Base-by-base conservation (phyloP, 2,888 invertebrate genomes). In the Nomada ferruginata region DNA sequence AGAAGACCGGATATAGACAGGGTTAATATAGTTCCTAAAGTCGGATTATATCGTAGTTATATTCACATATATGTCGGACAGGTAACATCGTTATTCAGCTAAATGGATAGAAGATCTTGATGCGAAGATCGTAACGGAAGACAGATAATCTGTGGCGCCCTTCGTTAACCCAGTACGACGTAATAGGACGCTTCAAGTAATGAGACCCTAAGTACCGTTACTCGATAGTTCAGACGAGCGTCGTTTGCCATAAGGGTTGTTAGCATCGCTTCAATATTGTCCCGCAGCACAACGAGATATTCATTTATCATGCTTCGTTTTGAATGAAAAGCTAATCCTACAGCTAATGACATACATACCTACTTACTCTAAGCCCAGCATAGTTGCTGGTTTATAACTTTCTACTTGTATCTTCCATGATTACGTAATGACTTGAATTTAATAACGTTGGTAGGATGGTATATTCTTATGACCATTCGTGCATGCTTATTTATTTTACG, bases 181-280 rank as follows among this genome's bases (percentile, higher is more conserved):
- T 90, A 91, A 91, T 86, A 82, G 85, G 88, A 89, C 76, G 85
- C 87, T 85, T 81, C 78, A 79, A 73, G 89, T 87, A 90, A 91
- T 88, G 84, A 90, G 89, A 90, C 72, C 85, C 87, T 89, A 87
- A 89, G 91, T 85, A 86, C 85, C 85, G 91, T 89, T 87, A 90
- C 88, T 89, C 83, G 89, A 91, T 91, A 88, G 83, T 85, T 79
- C 83, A 82, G 74, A 76, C 78, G 77, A 83, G 77, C 82, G 64
- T 84, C 79, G 81, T 82, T 72, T 71, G 68, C 79, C 70, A 79
- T 64, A 76, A 77, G 72, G 76, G 83, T 84, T 84, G 83, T 89
- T 87, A 86, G 66, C 73, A 55, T 53, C 83, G 76, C 81, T 72
- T 72, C 70, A 76, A 79, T 87, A 87, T 76, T 65, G 72, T 59